Base-by-base conservation (phyloP, 2,888 invertebrate genomes). In the Leuctra nigra region DNA sequence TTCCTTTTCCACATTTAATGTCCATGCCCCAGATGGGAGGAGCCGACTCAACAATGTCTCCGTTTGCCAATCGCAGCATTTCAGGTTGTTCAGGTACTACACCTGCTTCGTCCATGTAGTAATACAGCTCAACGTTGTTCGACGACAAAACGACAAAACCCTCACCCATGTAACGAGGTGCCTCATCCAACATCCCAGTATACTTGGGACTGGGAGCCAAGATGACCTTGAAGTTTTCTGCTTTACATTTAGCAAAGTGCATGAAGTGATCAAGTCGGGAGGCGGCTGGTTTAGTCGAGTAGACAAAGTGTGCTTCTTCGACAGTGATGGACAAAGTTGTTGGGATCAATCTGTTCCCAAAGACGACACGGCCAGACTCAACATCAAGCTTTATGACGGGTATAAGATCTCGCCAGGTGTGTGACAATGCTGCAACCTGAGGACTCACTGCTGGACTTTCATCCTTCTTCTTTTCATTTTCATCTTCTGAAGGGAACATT, bases 101-200 rank as follows among this genome's bases (percentile, higher is more conserved):
- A 77, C 95, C 96, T 53, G 95, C 87, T 70, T 97, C 94, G 72
- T 99, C 98, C 89, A 96, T 93, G 68, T 95, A 96, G 73, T 94
- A 96, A 72, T 96, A 96, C 22, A 97, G 78, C 70, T 96, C 92
- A 66, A 97, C 85, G 68, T 89, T 87, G 69, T 96, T 96, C 2
- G 95, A 92, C 69, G 95, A 95, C 77, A 98, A 84, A 9, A 99
- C 84, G 1, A 96, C 96, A 74, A 98, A 98, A 0, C 97, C 98
- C 74, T 96, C 96, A 3, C 98, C 98, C 97, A 98, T 98, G 67
- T 91, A 95, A 50, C 92, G 75, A 0, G 98, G 98, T 0, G 98
- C 96, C 66, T 94, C 94, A 72, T 95, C 95, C 4, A 90, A 84
- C 78, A 91, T 84, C 4, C 93, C 92, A 2, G 87, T 91, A 71